A percentile compares a stretch with the other conserved stretches of the same genome.
Evolutionary conservation across 30 jellyfish, hydroid and myxozoan species (phyloP).

Genomic region (Nemopilema nomurai): DNA sequence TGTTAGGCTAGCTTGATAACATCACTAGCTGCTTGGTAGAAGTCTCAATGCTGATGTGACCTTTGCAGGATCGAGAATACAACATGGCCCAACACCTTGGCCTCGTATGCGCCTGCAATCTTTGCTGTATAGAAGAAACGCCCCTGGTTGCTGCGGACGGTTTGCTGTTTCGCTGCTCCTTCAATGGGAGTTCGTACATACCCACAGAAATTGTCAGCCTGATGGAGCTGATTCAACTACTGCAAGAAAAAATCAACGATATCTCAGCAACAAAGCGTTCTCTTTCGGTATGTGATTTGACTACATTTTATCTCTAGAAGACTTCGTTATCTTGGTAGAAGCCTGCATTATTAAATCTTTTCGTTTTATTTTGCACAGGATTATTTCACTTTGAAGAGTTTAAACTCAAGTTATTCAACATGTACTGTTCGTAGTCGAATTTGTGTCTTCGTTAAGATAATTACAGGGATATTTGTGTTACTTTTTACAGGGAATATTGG

Average conservation of each 20-base stretch:
- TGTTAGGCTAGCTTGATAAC: too few species aligned
- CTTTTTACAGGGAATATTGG: too few species aligned
- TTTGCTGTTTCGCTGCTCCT: conserved; percentile 39
- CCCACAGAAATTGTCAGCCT: conserved; percentile 56
- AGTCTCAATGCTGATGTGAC: too few species aligned
- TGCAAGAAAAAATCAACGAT: conserved; percentile 12
- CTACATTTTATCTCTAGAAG: not conserved
- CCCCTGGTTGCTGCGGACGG: conserved; percentile 76
- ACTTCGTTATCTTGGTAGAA: not conserved
- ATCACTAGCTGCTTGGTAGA: too few species aligned
- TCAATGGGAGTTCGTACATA: conserved; percentile 39
- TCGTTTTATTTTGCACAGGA: not conserved
- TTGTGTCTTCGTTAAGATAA: too few species aligned
- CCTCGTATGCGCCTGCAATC: conserved; percentile 26
- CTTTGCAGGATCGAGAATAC: conserved; percentile 17
- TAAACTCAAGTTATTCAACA: too few species aligned
- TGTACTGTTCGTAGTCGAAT: too few species aligned
- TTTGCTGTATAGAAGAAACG: conserved; percentile 39
- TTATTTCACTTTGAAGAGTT: not conserved
- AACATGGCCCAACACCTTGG: conserved; percentile 4
- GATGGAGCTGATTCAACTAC: conserved; percentile 41
- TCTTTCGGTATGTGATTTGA: conserved; percentile 14
- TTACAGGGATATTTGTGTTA: too few species aligned
- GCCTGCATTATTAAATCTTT: too few species aligned
- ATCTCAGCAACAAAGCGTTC: conserved; percentile 27